Evolutionary conservation across 1,140 invertebrate species (phyloP), one percentile per base, ranked within the genome.

Genomic region (Scaptomyza graminum): DNA sequence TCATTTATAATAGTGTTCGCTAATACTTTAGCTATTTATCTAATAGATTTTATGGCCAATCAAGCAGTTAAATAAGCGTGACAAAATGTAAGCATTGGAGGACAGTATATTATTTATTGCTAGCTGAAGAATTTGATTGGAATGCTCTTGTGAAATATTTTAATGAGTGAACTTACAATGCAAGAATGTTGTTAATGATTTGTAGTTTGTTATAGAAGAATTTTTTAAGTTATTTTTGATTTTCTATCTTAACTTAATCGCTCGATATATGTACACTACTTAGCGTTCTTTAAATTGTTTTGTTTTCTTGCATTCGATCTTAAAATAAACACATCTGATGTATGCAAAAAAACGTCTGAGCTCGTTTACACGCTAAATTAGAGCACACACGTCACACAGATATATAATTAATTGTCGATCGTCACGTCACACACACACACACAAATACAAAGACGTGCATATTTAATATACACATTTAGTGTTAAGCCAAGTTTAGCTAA

Each of bases 261-360:
- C 28, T 31, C 6, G 28, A 31, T 31, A 7, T 31, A 31, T 31
- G 5, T 5, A 31, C 28, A 5, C 28, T 31, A 4, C 28, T 34
- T n/a, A n/a, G n/a, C n/a, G n/a, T n/a, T n/a, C n/a, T n/a, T n/a
- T n/a, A n/a, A n/a, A n/a, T n/a, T 34, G 8, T 34, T 41, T 41
- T 41, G 37, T 41, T 41, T 9, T 37, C 11, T 1, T 11, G 3
- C 5, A 41, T 41, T n/a, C 5, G 37, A n/a, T n/a, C 8, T 9
- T 46, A 8, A 44, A 46, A 46, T 46, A 9, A 11, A 46, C 16
- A 11, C 16, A 46, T 22, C 1, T 46, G 7, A 44, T 37, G 11
- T 41, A 25, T 55, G 6, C 12, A 43, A 22, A 41, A 66, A 66
- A 41, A 54, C 37, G 44, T 60, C 34, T 51, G 0, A 50, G 18